phyloP scores from a whole-genome alignment of 2,113 vertebrate genomes.

The Xenopus tropicalis region UCB_Xtro_10.0 CM004450.2:141532001-141532500 shows the following conservation, averaged over 20 bases:
- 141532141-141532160: slow-evolving; percentile 88
- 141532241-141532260: slow-evolving; percentile 69
- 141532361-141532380: slow-evolving; percentile 69
- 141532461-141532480: slow-evolving; percentile 81
- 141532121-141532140: slow-evolving; percentile 74
- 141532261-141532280: slow-evolving; percentile 73
- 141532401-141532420: slow-evolving; percentile 85
- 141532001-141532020: background rate
- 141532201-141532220: slow-evolving; percentile 74
- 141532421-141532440: slow-evolving; percentile 88
- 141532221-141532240: slow-evolving; percentile 74
- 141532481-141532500: slow-evolving; percentile 77
- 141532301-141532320: slow-evolving; percentile 80
- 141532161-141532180: slow-evolving; percentile 79
- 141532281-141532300: slow-evolving; percentile 89
- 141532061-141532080: slow-evolving; percentile 70
- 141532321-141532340: slow-evolving; percentile 69
- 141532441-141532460: slow-evolving; percentile 89
- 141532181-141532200: slow-evolving; percentile 75
- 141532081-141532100: slow-evolving; percentile 63
- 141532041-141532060: slow-evolving; percentile 72
- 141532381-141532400: slow-evolving; percentile 76
- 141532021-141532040: slow-evolving; percentile 63
- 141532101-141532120: slow-evolving; percentile 67
- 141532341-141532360: slow-evolving; percentile 62